Percentiles rank a stretch among this genome's conserved stretches.
Conservation (phyloP, 35 echinoderm and acorn worm genomes). For the Eucidaris tribuloides region DNA sequence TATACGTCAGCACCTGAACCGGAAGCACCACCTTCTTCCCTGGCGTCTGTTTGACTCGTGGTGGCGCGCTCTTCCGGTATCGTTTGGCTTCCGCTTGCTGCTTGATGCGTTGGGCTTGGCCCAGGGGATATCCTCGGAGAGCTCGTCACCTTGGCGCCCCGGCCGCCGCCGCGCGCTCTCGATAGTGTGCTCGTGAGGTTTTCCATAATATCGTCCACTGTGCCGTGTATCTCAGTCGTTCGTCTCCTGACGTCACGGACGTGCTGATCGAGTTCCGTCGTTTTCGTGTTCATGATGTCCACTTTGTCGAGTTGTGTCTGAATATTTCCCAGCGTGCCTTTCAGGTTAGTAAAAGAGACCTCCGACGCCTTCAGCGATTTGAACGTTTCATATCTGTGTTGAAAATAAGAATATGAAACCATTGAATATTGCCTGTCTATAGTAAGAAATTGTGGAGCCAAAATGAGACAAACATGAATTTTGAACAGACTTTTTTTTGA, state of each 20-base stretch:
- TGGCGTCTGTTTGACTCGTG: no score
- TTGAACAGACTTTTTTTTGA: not conserved
- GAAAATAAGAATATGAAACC: not conserved
- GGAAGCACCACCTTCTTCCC: no score
- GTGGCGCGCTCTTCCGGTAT: no score
- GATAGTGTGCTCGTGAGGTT: slow-evolving; percentile 46
- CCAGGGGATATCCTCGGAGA: no score
- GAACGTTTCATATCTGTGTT: slow-evolving; percentile 80
- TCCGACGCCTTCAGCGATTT: slow-evolving; percentile 78
- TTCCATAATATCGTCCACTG: slow-evolving; percentile 67
- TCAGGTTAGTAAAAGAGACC: slow-evolving; percentile 49
- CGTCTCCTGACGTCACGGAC: slow-evolving; percentile 49
- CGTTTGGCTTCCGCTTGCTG: no score
- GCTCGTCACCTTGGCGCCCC: no score
- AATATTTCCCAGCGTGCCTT: slow-evolving; percentile 40
- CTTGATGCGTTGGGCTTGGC: no score
- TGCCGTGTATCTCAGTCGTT: slow-evolving; percentile 47
- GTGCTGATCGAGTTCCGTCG: slow-evolving; percentile 45
- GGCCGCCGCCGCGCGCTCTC: not conserved
- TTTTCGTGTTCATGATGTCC: slow-evolving; percentile 54
- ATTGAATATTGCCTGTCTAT: not conserved
- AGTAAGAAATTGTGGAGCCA: not conserved
- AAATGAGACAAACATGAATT: not conserved
- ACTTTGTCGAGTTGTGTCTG: slow-evolving; percentile 46
- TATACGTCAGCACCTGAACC: no score